These are phyloP conservation scores for Mesitornis unicolor DNA, from an alignment of 2,113 vertebrate genomes.

Conservation along the genomic window DNA sequence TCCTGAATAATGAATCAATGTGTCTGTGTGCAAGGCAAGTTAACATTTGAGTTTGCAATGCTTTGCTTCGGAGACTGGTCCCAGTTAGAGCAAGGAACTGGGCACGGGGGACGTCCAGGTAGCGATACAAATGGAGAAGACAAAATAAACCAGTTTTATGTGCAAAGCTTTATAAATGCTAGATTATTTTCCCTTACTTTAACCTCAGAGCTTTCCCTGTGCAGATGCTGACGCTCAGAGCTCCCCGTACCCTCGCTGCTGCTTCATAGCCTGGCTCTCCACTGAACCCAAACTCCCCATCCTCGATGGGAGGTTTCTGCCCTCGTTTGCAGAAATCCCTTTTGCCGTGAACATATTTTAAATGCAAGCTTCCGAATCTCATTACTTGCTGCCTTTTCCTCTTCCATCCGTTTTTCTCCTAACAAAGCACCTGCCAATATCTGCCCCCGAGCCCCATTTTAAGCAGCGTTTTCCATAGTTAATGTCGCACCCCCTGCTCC, in stretches of 20 bases:
- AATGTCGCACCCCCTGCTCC: conserved; percentile 24
- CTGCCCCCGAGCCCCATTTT: conserved; percentile 43
- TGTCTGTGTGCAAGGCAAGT: not conserved
- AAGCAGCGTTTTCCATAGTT: conserved; percentile 47
- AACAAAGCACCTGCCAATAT: conserved; percentile 51
- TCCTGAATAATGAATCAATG: not conserved
- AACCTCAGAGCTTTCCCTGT: not conserved
- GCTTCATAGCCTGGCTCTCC: not conserved
- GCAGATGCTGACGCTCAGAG: not conserved
- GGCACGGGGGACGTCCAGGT: not conserved
- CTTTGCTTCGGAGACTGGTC: not conserved
- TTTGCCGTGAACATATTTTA: not conserved
- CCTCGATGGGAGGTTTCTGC: too few species aligned
- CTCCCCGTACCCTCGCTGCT: not conserved
- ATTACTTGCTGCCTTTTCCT: not conserved
- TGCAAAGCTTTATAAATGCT: not conserved
- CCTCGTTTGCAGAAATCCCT: not conserved
- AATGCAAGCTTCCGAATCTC: conserved; percentile 6
- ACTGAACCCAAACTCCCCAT: not conserved
- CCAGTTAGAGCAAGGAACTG: not conserved
- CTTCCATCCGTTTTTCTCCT: conserved; percentile 16
- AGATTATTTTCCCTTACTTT: not conserved
- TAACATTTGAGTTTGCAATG: not conserved
- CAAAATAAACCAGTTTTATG: not conserved
- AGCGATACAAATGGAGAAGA: not conserved